These are phyloP conservation scores for Lethenteron camtschaticum DNA, from an alignment of 2,113 vertebrate species.

Conservation along the genomic window DNA sequence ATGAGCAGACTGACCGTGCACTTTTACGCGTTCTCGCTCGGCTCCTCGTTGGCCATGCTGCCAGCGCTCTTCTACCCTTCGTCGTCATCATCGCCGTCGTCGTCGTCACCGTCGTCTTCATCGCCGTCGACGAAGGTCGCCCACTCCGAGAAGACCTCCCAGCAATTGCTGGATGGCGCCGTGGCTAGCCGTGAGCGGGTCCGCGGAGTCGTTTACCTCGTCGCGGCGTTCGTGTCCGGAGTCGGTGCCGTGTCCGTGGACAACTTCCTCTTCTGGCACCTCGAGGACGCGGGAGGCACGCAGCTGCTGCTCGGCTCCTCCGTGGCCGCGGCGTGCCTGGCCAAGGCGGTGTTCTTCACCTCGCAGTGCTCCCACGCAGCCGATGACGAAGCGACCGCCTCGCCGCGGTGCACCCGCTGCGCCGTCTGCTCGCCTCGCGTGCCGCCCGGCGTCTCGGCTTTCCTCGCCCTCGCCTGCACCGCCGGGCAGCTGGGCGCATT, in stretches of 20 bases:
- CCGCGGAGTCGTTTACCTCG: not conserved
- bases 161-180: too few relatives aligned
- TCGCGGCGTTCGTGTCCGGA: not conserved
- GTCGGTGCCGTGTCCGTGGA: conserved; percentile 3
- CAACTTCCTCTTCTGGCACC: not conserved
- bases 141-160: too few relatives aligned
- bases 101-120: not conserved
- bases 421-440: not conserved
- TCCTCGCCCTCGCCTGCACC: not conserved
- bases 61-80: not conserved
- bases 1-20: conserved; percentile 5
- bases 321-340: not conserved
- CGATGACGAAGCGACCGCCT: too few relatives aligned
- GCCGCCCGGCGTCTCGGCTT: not conserved
- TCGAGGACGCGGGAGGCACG: not conserved
- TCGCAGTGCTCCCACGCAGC: too few relatives aligned
- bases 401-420: too few relatives aligned
- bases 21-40: not conserved
- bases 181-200: not conserved
- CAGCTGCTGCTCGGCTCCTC: not conserved
- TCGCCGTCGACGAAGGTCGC: not conserved
- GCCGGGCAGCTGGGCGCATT: not conserved
- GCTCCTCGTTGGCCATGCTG: not conserved
- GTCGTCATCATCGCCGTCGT: not conserved
- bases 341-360: not conserved